Base-by-base conservation (phyloP, 2,888 invertebrate species). In the Eupithecia inturbata region DNA sequence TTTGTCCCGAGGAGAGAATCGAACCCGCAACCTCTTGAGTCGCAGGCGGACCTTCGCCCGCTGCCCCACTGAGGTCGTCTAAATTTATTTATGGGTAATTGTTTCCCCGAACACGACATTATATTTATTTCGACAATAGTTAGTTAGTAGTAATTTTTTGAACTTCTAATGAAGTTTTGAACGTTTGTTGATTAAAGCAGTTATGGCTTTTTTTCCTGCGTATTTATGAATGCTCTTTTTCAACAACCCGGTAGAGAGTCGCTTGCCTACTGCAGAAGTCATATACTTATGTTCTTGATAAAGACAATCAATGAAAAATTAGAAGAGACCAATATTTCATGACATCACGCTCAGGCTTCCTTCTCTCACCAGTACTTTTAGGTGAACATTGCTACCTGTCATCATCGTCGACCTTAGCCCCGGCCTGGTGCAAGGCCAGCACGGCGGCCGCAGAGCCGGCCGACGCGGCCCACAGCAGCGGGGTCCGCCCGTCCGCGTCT, bases 401-500 rank as follows among this genome's bases (percentile, higher is more conserved):
- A 60, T 96, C 95, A 57, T 97, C 96, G 85, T 97, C 96, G 5
- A 98, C 96, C 70, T 96, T 95, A 0, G 98, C 97, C 1, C 98
- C 98, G 0, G 97, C 97, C 87, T 98, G 97, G 22, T 98, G 96
- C 74, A 99, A 92, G 0, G 98, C 97, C 67, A 98, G 95, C 72
- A 99, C 97, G 0, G 99, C 99, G 80, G 98, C 98, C 0, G 97
- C 97, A 57, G 98, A 98, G 7, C 99, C 99, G 31, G 99, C 98
- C 80, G 99, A 99, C 0, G 99, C 98, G 0, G 99, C 99, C 99
- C 99, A 99, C 16, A 99, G 93, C 70, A 99, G 94, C 1, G 99
- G 99, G 83, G 98, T 98, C 12, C 99, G 95, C 0, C 98, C 98
- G 87, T 99, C 99, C 64, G 97, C 97, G 90, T 99, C 99, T 72